Base-by-base conservation (phyloP, 1,140 invertebrate genomes). In the Macrosteles quadrilineatus region DNA sequence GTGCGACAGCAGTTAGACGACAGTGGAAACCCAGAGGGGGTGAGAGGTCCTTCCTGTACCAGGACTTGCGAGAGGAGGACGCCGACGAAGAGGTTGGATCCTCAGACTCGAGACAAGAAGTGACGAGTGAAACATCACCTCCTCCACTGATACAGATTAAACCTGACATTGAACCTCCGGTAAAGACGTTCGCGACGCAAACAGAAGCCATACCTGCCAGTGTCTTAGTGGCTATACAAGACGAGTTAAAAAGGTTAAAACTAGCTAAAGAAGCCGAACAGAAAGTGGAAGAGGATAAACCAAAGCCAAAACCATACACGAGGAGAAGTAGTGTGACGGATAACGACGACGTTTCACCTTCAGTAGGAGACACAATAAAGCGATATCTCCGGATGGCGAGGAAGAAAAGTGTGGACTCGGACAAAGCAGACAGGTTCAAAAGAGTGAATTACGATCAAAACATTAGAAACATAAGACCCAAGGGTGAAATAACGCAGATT, bases 401-500 rank as follows among this genome's bases (percentile, higher is more conserved):
- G 4, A 94, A 94, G 75, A 94, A 94, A 73, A 93, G 91, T 62
- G 87, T 91, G 0, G 91, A 93, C 73, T 85, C 89, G 1, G 91
- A 93, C 63, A 91, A 92, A 77, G 85, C 85, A 1, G 92, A 93
- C 76, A 84, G 90, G 19, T 95, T 95, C 74, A 94, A 94, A 76
- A 86, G 92, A 0, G 92, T 95, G 0, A 95, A 95, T 75, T 95
- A 95, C 75, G 93, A 95, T 75, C 85, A 90, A 36, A 94, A 92
- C 75, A 82, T 95, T 32, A 79, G 92, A 1, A 92, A 94, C 70
- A 94, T 95, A 25, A 93, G 91, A 75, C 87, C 91, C 0, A 92
- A 91, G 73, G 87, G 88, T 0, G 88, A 89, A 78, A 90, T 88
- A 1, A 88, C 87, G 1, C 89, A 88, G 36, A 87, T 88, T 0